A percentile compares a stretch with the other conserved stretches of the same genome.
Conservation (phyloP, 2,113 vertebrate species). For the Heloderma charlesbogerti region DNA sequence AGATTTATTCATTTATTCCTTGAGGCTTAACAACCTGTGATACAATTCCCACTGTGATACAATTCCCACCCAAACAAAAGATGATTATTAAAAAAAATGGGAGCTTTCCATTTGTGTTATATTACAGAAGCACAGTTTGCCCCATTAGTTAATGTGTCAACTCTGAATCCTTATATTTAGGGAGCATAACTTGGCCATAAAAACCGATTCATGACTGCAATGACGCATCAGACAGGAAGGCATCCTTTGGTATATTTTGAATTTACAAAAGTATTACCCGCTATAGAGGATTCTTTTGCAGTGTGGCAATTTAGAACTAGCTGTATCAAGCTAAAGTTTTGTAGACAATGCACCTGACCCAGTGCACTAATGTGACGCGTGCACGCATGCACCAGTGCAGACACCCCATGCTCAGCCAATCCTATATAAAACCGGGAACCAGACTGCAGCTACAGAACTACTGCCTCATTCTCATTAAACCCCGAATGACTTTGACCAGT, state of each 20-base stretch:
- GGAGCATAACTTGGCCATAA: slow-evolving; percentile 41
- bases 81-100: background rate
- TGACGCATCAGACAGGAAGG: slow-evolving; percentile 4
- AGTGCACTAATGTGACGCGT: background rate
- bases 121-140: slow-evolving; percentile 26
- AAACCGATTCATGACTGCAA: slow-evolving; percentile 45
- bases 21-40: slow-evolving; percentile 22
- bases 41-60: background rate
- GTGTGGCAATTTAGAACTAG: slow-evolving; percentile 13
- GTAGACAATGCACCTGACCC: background rate
- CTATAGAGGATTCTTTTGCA: slow-evolving; percentile 35
- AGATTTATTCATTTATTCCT: slow-evolving; percentile 10
- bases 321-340: background rate
- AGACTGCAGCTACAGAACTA: background rate
- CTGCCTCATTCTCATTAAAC: background rate
- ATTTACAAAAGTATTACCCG: slow-evolving; percentile 33
- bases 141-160: slow-evolving; percentile 35
- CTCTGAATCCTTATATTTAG: slow-evolving; percentile 46
- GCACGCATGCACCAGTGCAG: background rate
- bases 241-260: slow-evolving; percentile 41
- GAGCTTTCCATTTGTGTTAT: slow-evolving; percentile 15
- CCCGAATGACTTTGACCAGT: background rate
- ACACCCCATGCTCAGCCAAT: background rate
- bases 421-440: background rate
- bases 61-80: slow-evolving; percentile 23